Evolutionary conservation across 2,113 vertebrate genomes (phyloP).

Genomic region (Montifringilla adamsi): DNA sequence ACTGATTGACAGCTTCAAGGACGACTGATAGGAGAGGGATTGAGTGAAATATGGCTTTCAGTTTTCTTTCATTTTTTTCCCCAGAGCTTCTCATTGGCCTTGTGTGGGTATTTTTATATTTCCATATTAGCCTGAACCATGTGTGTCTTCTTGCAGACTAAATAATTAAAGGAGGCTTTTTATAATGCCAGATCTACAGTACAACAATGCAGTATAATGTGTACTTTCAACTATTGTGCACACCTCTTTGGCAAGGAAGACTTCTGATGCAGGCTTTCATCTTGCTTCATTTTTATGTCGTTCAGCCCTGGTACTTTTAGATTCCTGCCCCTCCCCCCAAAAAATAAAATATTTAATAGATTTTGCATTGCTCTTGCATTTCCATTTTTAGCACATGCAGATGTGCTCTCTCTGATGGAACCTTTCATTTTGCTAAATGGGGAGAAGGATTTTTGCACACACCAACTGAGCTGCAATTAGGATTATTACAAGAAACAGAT

Average conservation of each 20-base stretch:
- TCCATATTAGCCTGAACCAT: slow-evolving; percentile 48
- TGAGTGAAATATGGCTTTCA: not conserved
- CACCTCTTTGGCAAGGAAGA: slow-evolving; percentile 60
- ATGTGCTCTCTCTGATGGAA: slow-evolving; percentile 42
- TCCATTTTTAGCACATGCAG: slow-evolving; percentile 52
- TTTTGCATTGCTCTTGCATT: slow-evolving; percentile 45
- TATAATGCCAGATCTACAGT: not conserved
- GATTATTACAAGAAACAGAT: slow-evolving; percentile 40
- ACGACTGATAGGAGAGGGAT: not conserved
- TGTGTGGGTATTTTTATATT: slow-evolving; percentile 25
- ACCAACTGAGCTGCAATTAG: slow-evolving; percentile 57
- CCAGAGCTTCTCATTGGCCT: not conserved
- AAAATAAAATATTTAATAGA: slow-evolving; percentile 51
- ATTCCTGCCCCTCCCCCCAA: not conserved
- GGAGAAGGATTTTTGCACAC: slow-evolving; percentile 31
- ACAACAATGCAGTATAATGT: slow-evolving; percentile 37
- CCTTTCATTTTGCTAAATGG: slow-evolving; percentile 48
- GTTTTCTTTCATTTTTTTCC: not conserved
- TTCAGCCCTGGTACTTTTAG: slow-evolving; percentile 35
- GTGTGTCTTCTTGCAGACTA: slow-evolving; percentile 29
- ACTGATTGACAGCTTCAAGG: not conserved
- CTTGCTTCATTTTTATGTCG: slow-evolving; percentile 26
- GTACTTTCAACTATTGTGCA: slow-evolving; percentile 56
- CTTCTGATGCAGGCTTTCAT: slow-evolving; percentile 53
- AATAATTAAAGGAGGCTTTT: slow-evolving; percentile 39